Evolutionary conservation across 1,140 invertebrate species (phyloP), one percentile per base, ranked within the genome.

Genomic region (Mesaphorura yosii): DNA sequence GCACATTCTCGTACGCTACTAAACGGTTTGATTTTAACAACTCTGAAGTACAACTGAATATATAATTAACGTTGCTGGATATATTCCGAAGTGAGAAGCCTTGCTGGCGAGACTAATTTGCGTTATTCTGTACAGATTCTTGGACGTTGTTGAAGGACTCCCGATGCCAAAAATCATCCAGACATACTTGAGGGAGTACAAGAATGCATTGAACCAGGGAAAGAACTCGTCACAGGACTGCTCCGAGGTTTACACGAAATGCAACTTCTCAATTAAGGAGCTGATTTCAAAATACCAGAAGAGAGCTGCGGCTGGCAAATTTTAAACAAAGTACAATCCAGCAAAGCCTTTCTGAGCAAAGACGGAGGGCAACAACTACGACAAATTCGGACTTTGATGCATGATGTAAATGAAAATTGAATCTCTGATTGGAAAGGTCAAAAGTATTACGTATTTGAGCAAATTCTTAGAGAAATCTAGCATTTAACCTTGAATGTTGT

Each of bases 141-240:
- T 59, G 20, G 53, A 59, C 25, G 47, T 46, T 3, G 46, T 62
- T 23, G 46, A 62, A 45, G 57, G 48, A 34, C 29, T 62, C 1
- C 60, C 60, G 12, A 59, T 62, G 46, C 60, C 60, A 26, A 22
- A n/a, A 23, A 25, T 62, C 1, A 59, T 62, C 34, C 54, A 57
- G 17, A 44, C n/a, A n/a, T 62, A 62, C 49, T 40, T 62, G 54
- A 59, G 52, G 51, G 49, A 62, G 26, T 59, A 59, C 45, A 53
- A 54, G 22, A 55, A 57, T 10, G 60, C 60, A 28, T 57, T 62
- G 39, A 54, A 19, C 19, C 41, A 59, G 46, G 60, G 54, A 3
- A 57, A 50, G 20, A 59, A 55, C 27, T 39, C 53, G 7, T 40
- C 39, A 6, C 57, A 57, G 45, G 42, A 50, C 27, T 62, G 60